Conservation (phyloP, 2,888 invertebrate genomes). For the Sinhomidia bicolor region DNA sequence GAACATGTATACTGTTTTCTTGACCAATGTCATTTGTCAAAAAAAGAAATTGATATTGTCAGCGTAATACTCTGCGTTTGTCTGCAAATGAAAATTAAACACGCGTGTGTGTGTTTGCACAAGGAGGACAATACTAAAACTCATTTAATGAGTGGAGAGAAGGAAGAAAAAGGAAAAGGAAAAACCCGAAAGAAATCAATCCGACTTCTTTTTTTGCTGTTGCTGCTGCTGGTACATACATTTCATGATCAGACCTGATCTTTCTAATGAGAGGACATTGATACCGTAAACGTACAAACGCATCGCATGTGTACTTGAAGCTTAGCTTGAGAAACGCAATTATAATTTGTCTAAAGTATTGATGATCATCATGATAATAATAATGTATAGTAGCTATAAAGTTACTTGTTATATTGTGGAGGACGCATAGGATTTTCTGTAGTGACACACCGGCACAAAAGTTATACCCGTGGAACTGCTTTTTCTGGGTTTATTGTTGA, state of each 20-base stretch:
- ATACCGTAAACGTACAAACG: not conserved
- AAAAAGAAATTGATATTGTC: not conserved
- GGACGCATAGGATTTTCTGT: no score
- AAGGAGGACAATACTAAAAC: not conserved
- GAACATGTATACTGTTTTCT: no score
- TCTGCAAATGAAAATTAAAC: not conserved
- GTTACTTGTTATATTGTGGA: no score
- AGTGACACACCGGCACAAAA: no score
- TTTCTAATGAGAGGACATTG: slow-evolving; percentile 48
- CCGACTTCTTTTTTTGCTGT: no score
- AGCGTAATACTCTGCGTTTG: not conserved
- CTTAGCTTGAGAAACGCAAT: slow-evolving; percentile 5
- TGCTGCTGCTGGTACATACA: no score
- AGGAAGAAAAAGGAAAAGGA: no score
- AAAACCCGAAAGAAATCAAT: slow-evolving; percentile 57
- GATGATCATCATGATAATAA: no score
- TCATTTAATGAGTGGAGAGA: slow-evolving; percentile 52
- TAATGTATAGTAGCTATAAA: no score
- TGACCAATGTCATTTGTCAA: not conserved
- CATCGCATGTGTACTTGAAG: no score
- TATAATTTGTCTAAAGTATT: slow-evolving; percentile 49
- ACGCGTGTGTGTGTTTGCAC: not conserved
- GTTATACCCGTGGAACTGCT: no score
- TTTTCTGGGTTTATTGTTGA: not conserved
- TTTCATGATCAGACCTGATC: no score